Conservation (phyloP, 2,113 vertebrate genomes). For the Otis tarda region DNA sequence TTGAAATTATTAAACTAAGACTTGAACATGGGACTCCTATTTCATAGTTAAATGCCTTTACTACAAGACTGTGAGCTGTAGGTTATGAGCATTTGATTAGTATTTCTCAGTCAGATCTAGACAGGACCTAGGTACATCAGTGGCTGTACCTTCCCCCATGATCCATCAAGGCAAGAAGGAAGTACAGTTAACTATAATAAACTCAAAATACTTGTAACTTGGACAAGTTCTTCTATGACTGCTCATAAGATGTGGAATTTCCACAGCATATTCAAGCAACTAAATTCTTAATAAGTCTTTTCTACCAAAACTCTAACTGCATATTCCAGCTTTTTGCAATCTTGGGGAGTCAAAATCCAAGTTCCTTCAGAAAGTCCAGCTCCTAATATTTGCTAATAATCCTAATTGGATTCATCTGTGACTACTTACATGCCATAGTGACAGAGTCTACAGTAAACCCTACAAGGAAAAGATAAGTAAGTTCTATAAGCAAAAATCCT, state of each 20-base stretch:
- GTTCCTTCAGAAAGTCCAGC: not conserved
- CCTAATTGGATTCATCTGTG: not conserved
- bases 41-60: not conserved
- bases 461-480: not conserved
- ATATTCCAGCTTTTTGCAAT: not conserved
- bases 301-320: not conserved
- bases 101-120: not conserved
- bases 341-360: not conserved
- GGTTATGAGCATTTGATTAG: not conserved
- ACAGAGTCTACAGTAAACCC: not conserved
- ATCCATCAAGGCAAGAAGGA: not conserved
- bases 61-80: not conserved
- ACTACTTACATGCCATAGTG: rapidly evolving
- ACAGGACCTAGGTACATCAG: not conserved
- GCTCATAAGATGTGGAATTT: not conserved
- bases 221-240: not conserved
- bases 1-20: not conserved
- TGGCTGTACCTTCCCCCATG: not conserved
- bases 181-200: not conserved
- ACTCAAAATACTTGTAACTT: not conserved
- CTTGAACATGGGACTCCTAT: not conserved
- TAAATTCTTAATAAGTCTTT: not conserved
- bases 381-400: not conserved
- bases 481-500: not conserved
- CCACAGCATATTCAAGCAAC: not conserved